Percentiles rank a stretch among this genome's conserved stretches.
Evolutionary conservation across 2,888 invertebrate species (phyloP).

Genomic region (Tortrix viridana): DNA sequence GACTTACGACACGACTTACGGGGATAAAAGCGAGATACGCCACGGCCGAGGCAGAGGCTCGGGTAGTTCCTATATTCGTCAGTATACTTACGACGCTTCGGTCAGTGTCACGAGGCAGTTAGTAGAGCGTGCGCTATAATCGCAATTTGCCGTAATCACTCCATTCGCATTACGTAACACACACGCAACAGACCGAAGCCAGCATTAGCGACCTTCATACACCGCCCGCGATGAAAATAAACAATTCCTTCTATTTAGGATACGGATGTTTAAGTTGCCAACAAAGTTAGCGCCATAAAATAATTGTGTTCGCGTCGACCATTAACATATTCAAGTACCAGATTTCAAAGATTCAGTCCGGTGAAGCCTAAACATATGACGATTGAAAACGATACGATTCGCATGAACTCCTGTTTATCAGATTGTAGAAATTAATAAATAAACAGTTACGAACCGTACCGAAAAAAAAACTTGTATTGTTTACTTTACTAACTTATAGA

Average conservation of each 20-base stretch:
- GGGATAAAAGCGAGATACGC: slow-evolving; percentile 65
- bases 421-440: slow-evolving; percentile 28
- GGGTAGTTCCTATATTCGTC: slow-evolving; percentile 68
- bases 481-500: too few relatives aligned
- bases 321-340: slow-evolving; percentile 51
- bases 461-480: too few relatives aligned
- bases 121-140: slow-evolving; percentile 43
- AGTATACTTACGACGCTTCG: slow-evolving; percentile 52
- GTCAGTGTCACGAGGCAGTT: slow-evolving; percentile 50
- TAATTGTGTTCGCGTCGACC: slow-evolving; percentile 46
- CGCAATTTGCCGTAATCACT: slow-evolving; percentile 36
- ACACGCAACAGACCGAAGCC: slow-evolving; percentile 35
- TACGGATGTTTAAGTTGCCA: slow-evolving; percentile 20
- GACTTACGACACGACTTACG: slow-evolving; percentile 75
- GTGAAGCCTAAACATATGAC: slow-evolving; percentile 45
- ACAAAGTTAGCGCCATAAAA: slow-evolving; percentile 40
- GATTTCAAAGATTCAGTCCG: too few relatives aligned
- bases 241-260: slow-evolving; percentile 10
- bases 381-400: slow-evolving; percentile 48
- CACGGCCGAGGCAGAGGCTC: slow-evolving; percentile 53
- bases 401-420: slow-evolving; percentile 44
- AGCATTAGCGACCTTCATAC: slow-evolving; percentile 32
- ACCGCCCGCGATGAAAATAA: slow-evolving; percentile 16
- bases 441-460: too few relatives aligned
- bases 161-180: slow-evolving; percentile 26